These are phyloP conservation scores for Cerceris rybyensis DNA, from an alignment of 2,888 invertebrate genomes.

Conservation along the genomic window DNA sequence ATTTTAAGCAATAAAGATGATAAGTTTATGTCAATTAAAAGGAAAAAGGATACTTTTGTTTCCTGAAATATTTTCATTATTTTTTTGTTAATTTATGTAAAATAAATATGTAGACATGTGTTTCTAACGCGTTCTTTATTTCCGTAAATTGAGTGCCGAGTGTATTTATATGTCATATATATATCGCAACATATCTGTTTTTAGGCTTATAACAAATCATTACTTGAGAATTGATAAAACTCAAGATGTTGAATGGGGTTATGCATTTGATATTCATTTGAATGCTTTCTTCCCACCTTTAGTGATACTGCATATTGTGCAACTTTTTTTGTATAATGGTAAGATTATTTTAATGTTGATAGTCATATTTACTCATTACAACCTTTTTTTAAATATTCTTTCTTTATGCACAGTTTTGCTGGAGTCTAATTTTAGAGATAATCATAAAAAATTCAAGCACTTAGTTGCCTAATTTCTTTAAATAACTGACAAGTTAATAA, in stretches of 20 bases:
- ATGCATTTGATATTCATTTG: conserved; percentile 98
- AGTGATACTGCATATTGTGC: conserved; percentile 95
- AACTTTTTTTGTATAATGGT: conserved; percentile 94
- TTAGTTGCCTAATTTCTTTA: neutral
- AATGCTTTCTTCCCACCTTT: conserved; percentile 99
- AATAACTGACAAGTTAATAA: too few species aligned
- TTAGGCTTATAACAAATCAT: conserved; percentile 92
- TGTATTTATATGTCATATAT: too few species aligned
- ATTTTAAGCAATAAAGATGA: too few species aligned
- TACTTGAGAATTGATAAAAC: conserved; percentile 87
- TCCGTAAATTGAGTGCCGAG: too few species aligned
- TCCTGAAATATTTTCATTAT: too few species aligned
- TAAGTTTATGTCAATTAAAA: too few species aligned
- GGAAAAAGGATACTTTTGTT: too few species aligned
- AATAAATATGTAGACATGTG: too few species aligned
- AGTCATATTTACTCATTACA: neutral
- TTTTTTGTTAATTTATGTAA: too few species aligned
- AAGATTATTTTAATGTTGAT: conserved; percentile 69
- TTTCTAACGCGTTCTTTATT: too few species aligned
- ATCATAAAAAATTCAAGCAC: neutral
- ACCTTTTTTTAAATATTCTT: neutral
- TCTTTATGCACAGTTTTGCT: neutral
- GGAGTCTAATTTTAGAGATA: too few species aligned
- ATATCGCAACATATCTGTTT: too few species aligned
- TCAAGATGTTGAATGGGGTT: conserved; percentile 98